Percentiles rank a stretch among this genome's conserved stretches.
These are phyloP conservation scores for Telmatherina bonti DNA, from an alignment of 2,797 vertebrate genomes.

Conservation along the genomic window DNA sequence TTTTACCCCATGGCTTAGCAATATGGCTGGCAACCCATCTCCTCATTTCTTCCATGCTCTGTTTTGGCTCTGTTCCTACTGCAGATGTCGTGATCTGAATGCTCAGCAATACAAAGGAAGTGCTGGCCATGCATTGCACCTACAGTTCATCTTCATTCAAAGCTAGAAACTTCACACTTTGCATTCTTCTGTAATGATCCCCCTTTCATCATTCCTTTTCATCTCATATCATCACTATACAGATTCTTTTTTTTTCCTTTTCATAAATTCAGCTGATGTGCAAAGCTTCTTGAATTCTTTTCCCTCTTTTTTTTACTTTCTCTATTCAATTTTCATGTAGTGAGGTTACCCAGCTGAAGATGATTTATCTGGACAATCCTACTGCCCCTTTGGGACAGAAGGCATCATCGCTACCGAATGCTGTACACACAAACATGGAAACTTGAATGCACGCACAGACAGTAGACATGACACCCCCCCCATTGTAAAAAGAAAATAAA, in stretches of 20 bases:
- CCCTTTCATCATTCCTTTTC: conserved; percentile 28
- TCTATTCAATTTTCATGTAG: conserved; percentile 40
- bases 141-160: conserved; percentile 30
- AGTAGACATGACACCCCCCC: conserved; percentile 22
- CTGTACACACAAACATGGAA: conserved; percentile 50
- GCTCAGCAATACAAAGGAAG: conserved; percentile 34
- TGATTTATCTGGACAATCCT: conserved; percentile 76
- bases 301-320: background rate
- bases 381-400: conserved; percentile 66
- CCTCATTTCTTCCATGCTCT: conserved; percentile 11
- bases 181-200: conserved; percentile 24
- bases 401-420: conserved; percentile 50
- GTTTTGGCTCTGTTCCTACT: conserved; percentile 21
- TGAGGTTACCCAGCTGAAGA: conserved; percentile 63
- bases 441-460: conserved; percentile 39
- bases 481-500: no score
- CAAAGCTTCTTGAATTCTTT: conserved; percentile 13
- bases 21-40: conserved; percentile 54
- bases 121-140: conserved; percentile 1
- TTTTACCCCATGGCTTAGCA: conserved; percentile 43
- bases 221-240: conserved; percentile 16
- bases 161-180: conserved; percentile 30
- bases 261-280: conserved; percentile 34
- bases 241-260: background rate
- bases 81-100: conserved; percentile 29